Evolutionary conservation across 2,797 vertebrate species (phyloP).

Genomic region (Brachyalestes nurse): DNA sequence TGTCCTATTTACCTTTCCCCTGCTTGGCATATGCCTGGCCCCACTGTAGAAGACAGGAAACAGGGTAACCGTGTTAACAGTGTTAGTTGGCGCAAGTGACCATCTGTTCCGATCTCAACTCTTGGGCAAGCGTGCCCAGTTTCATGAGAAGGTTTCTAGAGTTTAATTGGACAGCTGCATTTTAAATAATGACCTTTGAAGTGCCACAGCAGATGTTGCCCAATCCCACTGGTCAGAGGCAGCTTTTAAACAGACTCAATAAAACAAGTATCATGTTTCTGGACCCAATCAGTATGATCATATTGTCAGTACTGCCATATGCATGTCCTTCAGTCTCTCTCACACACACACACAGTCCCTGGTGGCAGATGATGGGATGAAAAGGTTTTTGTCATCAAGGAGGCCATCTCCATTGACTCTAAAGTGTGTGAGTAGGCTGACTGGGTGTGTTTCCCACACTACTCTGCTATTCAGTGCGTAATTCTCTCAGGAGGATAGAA

Average conservation of each 20-base stretch:
- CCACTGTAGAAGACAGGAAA: conserved; percentile 25
- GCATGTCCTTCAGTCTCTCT: conserved; percentile 29
- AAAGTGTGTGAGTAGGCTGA: conserved; percentile 82
- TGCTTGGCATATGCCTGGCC: conserved; percentile 41
- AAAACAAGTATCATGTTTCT: not conserved
- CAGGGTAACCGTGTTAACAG: conserved; percentile 34
- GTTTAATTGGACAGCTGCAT: conserved; percentile 35
- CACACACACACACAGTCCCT: not conserved
- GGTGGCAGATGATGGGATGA: not conserved
- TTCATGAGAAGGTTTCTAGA: conserved; percentile 20
- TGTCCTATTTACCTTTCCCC: conserved; percentile 20
- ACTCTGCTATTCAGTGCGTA: conserved; percentile 78
- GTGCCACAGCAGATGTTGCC: conserved; percentile 47
- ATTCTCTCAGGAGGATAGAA: conserved; percentile 72
- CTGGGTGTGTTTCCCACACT: conserved; percentile 87
- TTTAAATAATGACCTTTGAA: conserved; percentile 30
- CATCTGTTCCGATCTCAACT: conserved; percentile 37
- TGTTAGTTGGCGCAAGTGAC: conserved; percentile 18
- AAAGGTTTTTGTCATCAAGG: not conserved
- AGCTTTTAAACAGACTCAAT: not conserved
- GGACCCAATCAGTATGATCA: not conserved
- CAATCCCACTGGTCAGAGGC: conserved; percentile 22
- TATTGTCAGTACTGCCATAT: not conserved
- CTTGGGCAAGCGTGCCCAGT: conserved; percentile 36
- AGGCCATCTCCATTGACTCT: not conserved